Base-by-base conservation (phyloP, 2,797 vertebrate genomes). In the Brotula barbata region DNA sequence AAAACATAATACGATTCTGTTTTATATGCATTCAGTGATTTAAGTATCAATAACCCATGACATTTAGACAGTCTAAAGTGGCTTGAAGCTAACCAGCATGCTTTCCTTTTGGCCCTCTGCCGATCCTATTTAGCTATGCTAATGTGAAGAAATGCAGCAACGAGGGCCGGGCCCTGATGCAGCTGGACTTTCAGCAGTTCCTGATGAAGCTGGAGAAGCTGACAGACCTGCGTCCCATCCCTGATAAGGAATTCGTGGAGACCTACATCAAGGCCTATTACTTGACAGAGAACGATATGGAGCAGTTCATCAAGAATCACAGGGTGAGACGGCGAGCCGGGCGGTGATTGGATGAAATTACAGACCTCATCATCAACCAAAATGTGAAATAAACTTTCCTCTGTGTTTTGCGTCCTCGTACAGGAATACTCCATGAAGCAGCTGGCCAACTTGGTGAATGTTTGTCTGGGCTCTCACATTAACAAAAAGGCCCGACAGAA, bases 131-230 rank as follows among this genome's bases (percentile, higher is more conserved):
- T n/a, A 99, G 97, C 65, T 99, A 98, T 10, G 95, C 96, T n/a
- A 99, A 97, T 5, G 97, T 98, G 61, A 99, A 98, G 88, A 99
- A 99, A 69, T 99, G 97, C 84, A 99, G 97, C 85, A 99, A 98
- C 36, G 97, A 99, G 84, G 97, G 97, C 40, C 95, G 97, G 36
- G 97, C 97, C 54, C 91, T 99, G 85, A 99, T 99, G 97, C 97
- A 99, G 77, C 89, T 99, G 85, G 97, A 99, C 81, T 99, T 98
- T 76, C 97, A 99, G 44, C 97, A 99, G 83, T 99, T 99, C 88
- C 90, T 99, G 73, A 97, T 96, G 94, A 99, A 99, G 87, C 91
- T 99, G 76, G 97, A 99, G 87, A 98, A 97, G 77, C 89, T 99
- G 77, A 99, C 97, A 4, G 97, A 99, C 84, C 94, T 99, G 77